phyloP scores from a whole-genome alignment of 2,888 invertebrate genomes.

The Elaeidobius kamerunicus region DNA sequence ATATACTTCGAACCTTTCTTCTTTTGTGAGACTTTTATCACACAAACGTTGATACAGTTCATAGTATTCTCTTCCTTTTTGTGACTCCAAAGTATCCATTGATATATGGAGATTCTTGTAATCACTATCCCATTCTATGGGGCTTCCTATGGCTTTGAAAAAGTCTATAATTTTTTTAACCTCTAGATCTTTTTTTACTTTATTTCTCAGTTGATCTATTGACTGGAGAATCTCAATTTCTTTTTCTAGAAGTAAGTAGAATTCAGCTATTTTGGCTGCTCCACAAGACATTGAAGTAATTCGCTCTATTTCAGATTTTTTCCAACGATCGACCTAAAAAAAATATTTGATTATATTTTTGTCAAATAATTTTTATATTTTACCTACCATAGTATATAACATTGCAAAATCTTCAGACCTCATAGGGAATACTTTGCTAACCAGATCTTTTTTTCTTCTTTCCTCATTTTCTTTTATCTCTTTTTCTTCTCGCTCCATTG shows the following conservation, averaged over 20 bases:
- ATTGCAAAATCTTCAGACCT: conserved; percentile 72
- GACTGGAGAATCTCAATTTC: conserved; percentile 67
- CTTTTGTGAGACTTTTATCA: conserved; percentile 56
- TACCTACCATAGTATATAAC: conserved; percentile 59
- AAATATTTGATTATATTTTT: too few relatives aligned
- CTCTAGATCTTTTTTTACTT: conserved; percentile 58
- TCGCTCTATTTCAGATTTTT: conserved; percentile 59
- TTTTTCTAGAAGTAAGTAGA: conserved; percentile 67
- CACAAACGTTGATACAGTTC: conserved; percentile 70
- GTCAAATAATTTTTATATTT: too few relatives aligned
- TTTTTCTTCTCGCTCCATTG: conserved; percentile 52
- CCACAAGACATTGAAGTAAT: conserved; percentile 64
- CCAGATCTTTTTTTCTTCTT: conserved; percentile 56
- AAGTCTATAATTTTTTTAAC: conserved; percentile 61
- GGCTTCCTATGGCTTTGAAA: conserved; percentile 60
- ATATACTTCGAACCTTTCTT: conserved; percentile 68
- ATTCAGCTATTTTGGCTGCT: conserved; percentile 67
- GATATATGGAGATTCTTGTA: conserved; percentile 63
- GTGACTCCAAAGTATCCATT: conserved; percentile 79
- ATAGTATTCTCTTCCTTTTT: conserved; percentile 69
- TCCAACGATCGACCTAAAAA: conserved; percentile 58
- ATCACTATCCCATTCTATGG: conserved; percentile 55
- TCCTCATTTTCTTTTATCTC: conserved; percentile 52
- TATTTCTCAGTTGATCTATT: conserved; percentile 64
- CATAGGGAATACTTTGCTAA: conserved; percentile 67